A percentile compares a stretch with the other conserved stretches of the same genome.
These are phyloP conservation scores for Aphelocoma californica DNA, from an alignment of 2,797 vertebrate species.

Conservation along the genomic window DNA sequence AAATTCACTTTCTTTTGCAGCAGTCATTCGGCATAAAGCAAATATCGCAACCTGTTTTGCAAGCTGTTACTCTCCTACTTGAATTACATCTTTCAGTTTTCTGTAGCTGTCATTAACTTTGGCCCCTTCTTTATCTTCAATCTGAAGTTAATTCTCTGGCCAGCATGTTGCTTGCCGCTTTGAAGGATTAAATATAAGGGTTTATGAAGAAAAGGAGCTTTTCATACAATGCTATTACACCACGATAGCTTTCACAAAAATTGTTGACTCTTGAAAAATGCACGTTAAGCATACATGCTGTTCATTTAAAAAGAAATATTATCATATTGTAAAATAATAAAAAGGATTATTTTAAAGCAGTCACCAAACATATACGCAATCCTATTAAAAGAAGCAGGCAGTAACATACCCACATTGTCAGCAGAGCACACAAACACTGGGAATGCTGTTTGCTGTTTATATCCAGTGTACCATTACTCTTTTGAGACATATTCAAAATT, in stretches of 20 bases:
- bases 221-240: conserved; percentile 80
- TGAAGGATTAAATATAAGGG: conserved; percentile 80
- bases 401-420: not conserved
- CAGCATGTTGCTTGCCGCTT: conserved; percentile 74
- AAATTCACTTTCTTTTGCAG: conserved; percentile 39
- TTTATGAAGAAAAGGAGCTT: conserved; percentile 82
- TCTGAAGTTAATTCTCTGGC: conserved; percentile 80
- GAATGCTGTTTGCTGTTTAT: not conserved
- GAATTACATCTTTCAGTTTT: conserved; percentile 69
- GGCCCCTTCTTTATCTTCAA: conserved; percentile 76
- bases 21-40: conserved; percentile 4
- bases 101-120: conserved; percentile 76
- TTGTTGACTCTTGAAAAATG: conserved; percentile 71
- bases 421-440: not conserved
- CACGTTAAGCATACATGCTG: conserved; percentile 69
- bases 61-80: conserved; percentile 56
- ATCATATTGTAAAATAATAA: conserved; percentile 67
- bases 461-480: not conserved
- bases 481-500: not conserved
- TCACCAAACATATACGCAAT: conserved; percentile 29
- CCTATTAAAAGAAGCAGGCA: conserved; percentile 22
- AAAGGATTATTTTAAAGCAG: conserved; percentile 62
- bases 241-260: conserved; percentile 81
- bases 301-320: conserved; percentile 75
- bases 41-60: conserved; percentile 45